A percentile compares a stretch with the other conserved stretches of the same genome.
These are phyloP conservation scores for Apaloderma vittatum DNA, from an alignment of 2,113 vertebrate species.

Conservation along the genomic window DNA sequence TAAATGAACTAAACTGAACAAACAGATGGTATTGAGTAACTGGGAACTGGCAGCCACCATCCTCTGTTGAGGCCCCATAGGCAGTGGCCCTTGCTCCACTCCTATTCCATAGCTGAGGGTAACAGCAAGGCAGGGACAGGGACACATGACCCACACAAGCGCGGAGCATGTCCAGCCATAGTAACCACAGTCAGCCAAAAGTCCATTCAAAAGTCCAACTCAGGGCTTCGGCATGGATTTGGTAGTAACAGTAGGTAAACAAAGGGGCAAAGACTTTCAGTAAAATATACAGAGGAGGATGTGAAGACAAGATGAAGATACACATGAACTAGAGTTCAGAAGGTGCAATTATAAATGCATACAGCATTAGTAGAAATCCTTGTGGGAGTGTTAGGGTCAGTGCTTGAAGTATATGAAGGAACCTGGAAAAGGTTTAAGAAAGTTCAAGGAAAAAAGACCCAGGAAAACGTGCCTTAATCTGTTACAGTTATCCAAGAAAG, in stretches of 20 bases:
- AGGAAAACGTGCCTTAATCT: conserved; percentile 10
- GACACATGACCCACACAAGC: background rate
- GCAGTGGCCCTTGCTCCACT: background rate
- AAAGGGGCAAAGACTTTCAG: background rate
- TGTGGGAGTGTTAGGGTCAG: fast-evolving
- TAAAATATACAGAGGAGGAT: background rate
- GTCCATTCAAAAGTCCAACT: background rate
- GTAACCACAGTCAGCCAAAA: background rate
- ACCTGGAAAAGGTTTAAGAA: background rate
- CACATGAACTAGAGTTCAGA: background rate
- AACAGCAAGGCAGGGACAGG: background rate
- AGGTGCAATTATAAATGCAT: background rate
- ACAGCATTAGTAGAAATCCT: background rate
- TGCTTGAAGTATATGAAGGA: background rate
- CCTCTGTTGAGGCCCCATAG: background rate
- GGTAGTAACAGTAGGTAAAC: background rate
- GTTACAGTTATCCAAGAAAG: conserved; percentile 38
- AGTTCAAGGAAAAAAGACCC: background rate
- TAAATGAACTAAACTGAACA: background rate
- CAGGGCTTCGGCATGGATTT: background rate
- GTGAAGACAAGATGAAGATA: background rate
- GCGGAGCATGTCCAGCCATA: background rate
- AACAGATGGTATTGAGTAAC: background rate
- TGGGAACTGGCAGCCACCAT: background rate
- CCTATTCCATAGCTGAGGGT: background rate